Evolutionary conservation across 2,113 vertebrate genomes (phyloP), one percentile per base, ranked within the genome.

Genomic region (Anolis sagrei): DNA sequence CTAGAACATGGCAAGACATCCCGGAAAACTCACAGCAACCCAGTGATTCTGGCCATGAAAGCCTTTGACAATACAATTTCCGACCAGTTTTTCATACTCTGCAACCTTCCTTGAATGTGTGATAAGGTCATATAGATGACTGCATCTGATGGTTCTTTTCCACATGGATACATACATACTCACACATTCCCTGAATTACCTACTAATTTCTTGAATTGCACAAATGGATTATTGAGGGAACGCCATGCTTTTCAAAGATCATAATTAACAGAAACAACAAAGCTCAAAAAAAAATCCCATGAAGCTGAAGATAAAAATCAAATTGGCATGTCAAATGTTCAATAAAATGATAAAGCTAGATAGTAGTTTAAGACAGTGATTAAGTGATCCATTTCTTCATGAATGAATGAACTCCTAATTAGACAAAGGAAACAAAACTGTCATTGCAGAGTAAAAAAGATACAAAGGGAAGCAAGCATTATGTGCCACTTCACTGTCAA

Each of bases 391-490:
- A 21, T 48, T 82, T 44, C 73, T 44, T 82, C 88, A 86, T 93
- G 91, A 94, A 86, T 84, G 82, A 78, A 68, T 39, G 75, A 95
- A 81, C 88, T 91, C 75, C 89, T 96, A 95, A 97, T 96, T 95
- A 95, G 90, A 91, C 32, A 90, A 94, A 91, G 84, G 88, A 94
- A 94, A 94, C 91, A 93, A 94, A 96, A 82, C 87, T 89, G 89
- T 88, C 86, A 73, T 3, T 76, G 79, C 49, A 85, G 92, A 89
- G 89, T 92, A 90, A n/a, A 94, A 95, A 94, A 90, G 84, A 39
- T 72, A 90, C 69, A 82, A 75, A 85, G 78, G 86, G 91, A 90
- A 95, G 92, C 48, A 90, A 94, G 79, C 84, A 92, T 80, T 93
- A 94, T 94, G 93, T 92, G 89, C 81, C 74, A 79, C 86, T 92